Percentiles rank a stretch among this genome's conserved stretches.
Evolutionary conservation across 2,888 invertebrate species (phyloP).

Genomic region (Clostera curtula): DNA sequence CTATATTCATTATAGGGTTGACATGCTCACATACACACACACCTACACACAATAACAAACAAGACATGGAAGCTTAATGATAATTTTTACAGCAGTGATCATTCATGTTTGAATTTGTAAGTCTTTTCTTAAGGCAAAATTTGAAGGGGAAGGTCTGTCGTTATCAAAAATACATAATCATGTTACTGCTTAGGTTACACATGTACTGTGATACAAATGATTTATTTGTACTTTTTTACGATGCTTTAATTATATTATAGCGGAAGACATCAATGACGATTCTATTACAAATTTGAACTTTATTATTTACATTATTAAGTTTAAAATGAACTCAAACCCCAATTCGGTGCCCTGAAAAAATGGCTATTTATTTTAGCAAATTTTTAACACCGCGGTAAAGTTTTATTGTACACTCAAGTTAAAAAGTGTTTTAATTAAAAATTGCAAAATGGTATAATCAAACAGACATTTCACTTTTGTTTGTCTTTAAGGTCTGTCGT

Average conservation of each 20-base stretch:
- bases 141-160: too few relatives aligned
- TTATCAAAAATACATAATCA: too few relatives aligned
- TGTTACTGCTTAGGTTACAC: too few relatives aligned
- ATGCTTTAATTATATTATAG: conserved; percentile 30
- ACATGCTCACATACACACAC: too few relatives aligned
- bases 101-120: too few relatives aligned
- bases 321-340: conserved; percentile 10
- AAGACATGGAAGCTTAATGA: too few relatives aligned
- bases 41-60: too few relatives aligned
- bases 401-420: conserved; percentile 27
- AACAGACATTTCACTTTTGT: conserved; percentile 21
- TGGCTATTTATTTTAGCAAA: conserved; percentile 24
- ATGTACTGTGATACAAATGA: too few relatives aligned
- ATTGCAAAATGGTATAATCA: conserved; percentile 19
- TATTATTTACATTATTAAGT: conserved; percentile 6
- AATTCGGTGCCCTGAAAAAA: too few relatives aligned
- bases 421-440: conserved; percentile 28
- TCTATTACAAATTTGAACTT: conserved; percentile 8
- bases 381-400: conserved; percentile 26
- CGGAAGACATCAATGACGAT: conserved; percentile 18
- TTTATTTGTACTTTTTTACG: conserved; percentile 32
- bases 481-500: conserved; percentile 20
- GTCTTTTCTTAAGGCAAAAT: too few relatives aligned
- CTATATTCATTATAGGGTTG: too few relatives aligned
- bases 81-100: too few relatives aligned